Percentiles rank a stretch among this genome's conserved stretches.
phyloP scores from a whole-genome alignment of 2,888 invertebrate species.

The Reticulitermes lucifugus region DNA sequence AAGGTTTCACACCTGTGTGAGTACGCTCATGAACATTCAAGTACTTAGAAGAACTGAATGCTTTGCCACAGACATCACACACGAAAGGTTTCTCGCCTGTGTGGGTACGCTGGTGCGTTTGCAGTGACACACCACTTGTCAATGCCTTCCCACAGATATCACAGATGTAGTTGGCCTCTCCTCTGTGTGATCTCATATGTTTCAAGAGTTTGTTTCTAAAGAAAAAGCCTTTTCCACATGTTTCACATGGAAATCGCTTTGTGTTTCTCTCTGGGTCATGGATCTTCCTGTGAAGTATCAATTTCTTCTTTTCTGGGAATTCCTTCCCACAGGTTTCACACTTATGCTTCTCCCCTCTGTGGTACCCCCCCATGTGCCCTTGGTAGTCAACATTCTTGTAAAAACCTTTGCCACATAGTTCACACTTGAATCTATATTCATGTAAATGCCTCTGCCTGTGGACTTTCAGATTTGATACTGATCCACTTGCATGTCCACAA shows the following conservation, averaged over 20 bases:
- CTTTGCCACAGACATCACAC: conserved; percentile 65
- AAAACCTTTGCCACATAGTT: conserved; percentile 51
- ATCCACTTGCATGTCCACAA: conserved; percentile 55
- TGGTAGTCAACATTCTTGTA: conserved; percentile 54
- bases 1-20: conserved; percentile 67
- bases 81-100: conserved; percentile 73
- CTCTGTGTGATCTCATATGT: conserved; percentile 37
- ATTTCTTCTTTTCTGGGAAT: conserved; percentile 61
- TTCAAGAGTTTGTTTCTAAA: conserved; percentile 17
- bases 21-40: conserved; percentile 69
- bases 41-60: conserved; percentile 56
- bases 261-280: conserved; percentile 52
- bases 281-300: conserved; percentile 42
- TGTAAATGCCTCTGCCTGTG: conserved; percentile 8
- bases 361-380: conserved; percentile 49
- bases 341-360: conserved; percentile 32
- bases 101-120: conserved; percentile 72
- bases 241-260: conserved; percentile 28
- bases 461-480: neutral
- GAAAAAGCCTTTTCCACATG: conserved; percentile 30
- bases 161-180: conserved; percentile 63
- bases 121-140: conserved; percentile 67
- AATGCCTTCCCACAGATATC: conserved; percentile 55
- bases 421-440: conserved; percentile 37
- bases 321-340: conserved; percentile 43